Evolutionary conservation across 2,888 invertebrate species (phyloP), one percentile per base, ranked within the genome.

Genomic region (Pterostichus niger): DNA sequence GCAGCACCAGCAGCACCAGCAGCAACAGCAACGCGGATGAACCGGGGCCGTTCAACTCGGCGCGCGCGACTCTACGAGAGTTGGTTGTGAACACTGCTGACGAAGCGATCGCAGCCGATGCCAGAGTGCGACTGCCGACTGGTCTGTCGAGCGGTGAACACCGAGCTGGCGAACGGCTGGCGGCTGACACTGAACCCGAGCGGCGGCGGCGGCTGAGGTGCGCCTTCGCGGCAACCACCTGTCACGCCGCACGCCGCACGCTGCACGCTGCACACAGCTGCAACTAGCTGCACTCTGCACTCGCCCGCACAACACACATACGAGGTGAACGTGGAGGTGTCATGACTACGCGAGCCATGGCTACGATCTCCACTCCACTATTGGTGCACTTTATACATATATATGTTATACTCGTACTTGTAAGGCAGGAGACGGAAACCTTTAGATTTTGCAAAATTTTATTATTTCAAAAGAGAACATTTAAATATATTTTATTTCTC

Each of bases 151-250:
- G 3, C 10, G 7, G 64, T 4, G 64, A 2, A 35, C 64, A 6
- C n/a, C n/a, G 24, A 24, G 24, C 24, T 24, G 49, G 49, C 10
- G 49, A 49, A 49, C 13, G 24, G 24, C 59, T 10, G 15, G 9
- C 31, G 59, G 17, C 59, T 59, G 59, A 59, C 59, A 59, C 59
- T 59, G 59, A 59, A 59, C 59, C 13, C 59, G 59, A 59, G n/a
- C 56, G 11, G 35, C 40, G 40, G 68, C 11, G 44, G 40, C 17
- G 44, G 71, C 11, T 64, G 46, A 49, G 49, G 49, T 49, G 49
- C 49, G 49, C 59, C 10, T 35, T 15, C n/a, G 11, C 68, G 68
- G 35, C 44, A 71, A 71, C 71, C 71, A 71, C 71, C 71, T 71
- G 71, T 71, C 71, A 71, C 15, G 71, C 7, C 11, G 64, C 7